phyloP scores from a whole-genome alignment of 1,140 invertebrate species.

The Atta texana region DNA sequence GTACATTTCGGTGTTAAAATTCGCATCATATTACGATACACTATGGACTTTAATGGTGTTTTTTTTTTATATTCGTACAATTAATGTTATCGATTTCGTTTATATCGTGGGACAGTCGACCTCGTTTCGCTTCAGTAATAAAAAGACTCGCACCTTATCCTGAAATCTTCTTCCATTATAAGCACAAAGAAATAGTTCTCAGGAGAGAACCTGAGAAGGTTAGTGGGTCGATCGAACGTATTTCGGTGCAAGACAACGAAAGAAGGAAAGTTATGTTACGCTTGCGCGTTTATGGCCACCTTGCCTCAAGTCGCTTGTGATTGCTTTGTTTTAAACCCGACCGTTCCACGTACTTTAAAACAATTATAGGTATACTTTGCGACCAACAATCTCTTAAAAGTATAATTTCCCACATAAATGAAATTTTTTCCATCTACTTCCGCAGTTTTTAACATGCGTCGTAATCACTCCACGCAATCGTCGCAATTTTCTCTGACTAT shows the following conservation, averaged over 20 bases:
- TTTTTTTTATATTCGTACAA: constrained; percentile 8
- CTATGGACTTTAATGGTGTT: background rate
- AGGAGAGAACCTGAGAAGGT: constrained; percentile 50
- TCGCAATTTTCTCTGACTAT: background rate
- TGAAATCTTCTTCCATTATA: background rate
- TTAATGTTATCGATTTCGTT: constrained; percentile 26
- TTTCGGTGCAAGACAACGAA: constrained; percentile 48
- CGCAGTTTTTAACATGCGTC: background rate
- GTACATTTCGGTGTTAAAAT: constrained; percentile 29
- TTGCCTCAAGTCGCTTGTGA: constrained; percentile 32
- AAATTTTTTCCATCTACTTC: background rate
- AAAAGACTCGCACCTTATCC: constrained; percentile 50
- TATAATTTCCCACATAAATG: constrained; percentile 44
- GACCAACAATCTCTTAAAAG: constrained; percentile 26
- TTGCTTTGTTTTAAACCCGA: constrained; percentile 51
- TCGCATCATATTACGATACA: constrained; percentile 3
- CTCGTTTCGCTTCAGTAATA: constrained; percentile 36
- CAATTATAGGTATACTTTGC: constrained; percentile 24
- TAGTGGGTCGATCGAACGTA: constrained; percentile 67
- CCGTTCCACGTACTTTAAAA: constrained; percentile 20
- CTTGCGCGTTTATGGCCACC: constrained; percentile 49
- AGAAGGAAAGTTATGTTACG: constrained; percentile 56
- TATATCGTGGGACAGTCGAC: background rate
- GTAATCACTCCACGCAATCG: background rate
- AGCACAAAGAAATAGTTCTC: constrained; percentile 23